Evolutionary conservation across 2,888 invertebrate genomes (phyloP).

Genomic region (Spisula subtruncata): DNA sequence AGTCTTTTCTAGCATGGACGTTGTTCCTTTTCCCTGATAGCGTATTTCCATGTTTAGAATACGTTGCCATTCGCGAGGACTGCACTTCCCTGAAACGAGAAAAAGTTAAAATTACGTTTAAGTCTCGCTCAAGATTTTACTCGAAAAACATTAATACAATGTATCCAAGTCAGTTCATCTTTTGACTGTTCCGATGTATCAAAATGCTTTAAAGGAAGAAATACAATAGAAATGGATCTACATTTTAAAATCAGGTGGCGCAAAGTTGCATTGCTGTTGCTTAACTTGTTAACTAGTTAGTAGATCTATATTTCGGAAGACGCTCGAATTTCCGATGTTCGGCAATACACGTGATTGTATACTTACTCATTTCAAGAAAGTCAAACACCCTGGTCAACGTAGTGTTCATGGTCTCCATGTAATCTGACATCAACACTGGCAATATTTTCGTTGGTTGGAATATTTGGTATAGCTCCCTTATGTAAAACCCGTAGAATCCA

Average conservation of each 20-base stretch:
- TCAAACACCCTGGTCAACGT: background rate
- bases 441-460: background rate
- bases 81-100: background rate
- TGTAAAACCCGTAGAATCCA: slow-evolving; percentile 22
- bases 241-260: no score
- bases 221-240: no score
- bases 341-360: background rate
- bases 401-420: background rate
- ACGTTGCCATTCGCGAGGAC: background rate
- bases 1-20: background rate
- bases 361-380: slow-evolving; percentile 17
- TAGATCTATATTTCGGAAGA: no score
- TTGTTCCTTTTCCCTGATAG: background rate
- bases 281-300: no score
- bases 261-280: no score
- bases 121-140: background rate
- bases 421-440: slow-evolving; percentile 17
- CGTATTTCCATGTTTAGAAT: background rate
- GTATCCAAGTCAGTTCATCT: no score
- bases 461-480: background rate
- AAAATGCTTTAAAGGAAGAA: no score
- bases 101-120: background rate
- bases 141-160: no score
- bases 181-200: no score
- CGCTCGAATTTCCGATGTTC: background rate